Conservation (phyloP, 1,140 invertebrate species). For the Trichonephila clavata region DNA sequence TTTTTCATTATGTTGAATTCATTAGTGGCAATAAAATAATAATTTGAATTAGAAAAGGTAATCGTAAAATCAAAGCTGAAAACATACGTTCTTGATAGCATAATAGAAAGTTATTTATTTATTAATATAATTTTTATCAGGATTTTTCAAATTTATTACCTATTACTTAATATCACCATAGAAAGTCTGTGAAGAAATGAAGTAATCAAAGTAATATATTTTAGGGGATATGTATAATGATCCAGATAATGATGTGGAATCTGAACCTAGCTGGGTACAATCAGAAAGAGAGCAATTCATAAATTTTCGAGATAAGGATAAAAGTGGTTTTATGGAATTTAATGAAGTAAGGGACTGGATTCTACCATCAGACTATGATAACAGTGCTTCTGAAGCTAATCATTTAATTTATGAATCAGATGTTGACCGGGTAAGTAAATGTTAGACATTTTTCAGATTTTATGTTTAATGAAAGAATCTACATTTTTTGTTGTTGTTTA, state of each 20-base stretch:
- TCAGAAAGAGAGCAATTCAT: conserved; percentile 95
- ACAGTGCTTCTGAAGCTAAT: conserved; percentile 95
- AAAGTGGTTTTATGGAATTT: conserved; percentile 93
- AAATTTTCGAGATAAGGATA: conserved; percentile 89
- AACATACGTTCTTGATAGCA: too few species aligned
- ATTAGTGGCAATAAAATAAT: too few species aligned
- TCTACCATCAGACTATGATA: conserved; percentile 97
- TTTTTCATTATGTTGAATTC: too few species aligned
- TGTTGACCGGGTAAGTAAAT: conserved; percentile 85
- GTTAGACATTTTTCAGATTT: background rate
- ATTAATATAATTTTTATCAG: too few species aligned
- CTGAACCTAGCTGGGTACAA: conserved; percentile 97
- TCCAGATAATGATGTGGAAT: conserved; percentile 83
- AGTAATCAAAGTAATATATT: background rate
- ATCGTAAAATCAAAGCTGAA: too few species aligned
- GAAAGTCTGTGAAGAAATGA: too few species aligned
- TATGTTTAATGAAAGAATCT: too few species aligned
- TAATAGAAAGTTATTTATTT: too few species aligned
- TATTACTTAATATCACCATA: too few species aligned
- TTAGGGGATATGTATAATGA: conserved; percentile 89
- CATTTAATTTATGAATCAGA: conserved; percentile 98
- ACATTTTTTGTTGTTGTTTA: too few species aligned
- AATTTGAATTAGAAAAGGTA: too few species aligned
- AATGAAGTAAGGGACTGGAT: conserved; percentile 96
- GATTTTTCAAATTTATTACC: too few species aligned